A percentile compares a stretch with the other conserved stretches of the same genome.
Evolutionary conservation across 2,113 vertebrate genomes (phyloP).

Genomic region (Rhabdomys dilectus): DNA sequence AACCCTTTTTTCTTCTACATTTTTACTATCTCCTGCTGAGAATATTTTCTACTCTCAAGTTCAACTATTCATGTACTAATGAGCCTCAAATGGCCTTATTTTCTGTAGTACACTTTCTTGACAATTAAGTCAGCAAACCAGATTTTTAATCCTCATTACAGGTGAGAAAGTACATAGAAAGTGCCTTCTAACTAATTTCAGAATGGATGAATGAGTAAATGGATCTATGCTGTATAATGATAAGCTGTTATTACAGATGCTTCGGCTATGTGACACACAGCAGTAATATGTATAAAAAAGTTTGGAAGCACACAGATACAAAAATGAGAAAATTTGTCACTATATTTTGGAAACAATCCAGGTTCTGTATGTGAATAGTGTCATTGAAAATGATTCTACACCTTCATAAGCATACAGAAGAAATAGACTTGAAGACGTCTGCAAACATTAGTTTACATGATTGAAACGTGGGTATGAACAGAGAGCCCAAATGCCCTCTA

Average conservation of each 20-base stretch:
- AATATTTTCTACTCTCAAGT: conserved; percentile 15
- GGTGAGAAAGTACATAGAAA: not conserved
- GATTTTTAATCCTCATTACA: conserved; percentile 38
- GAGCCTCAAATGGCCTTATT: not conserved
- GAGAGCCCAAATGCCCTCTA: not conserved
- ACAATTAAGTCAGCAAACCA: conserved; percentile 38
- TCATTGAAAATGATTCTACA: conserved; percentile 43
- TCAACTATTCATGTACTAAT: not conserved
- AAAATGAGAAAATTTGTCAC: conserved; percentile 18
- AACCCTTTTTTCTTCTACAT: not conserved
- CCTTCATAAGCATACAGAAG: not conserved
- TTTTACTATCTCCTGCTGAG: not conserved
- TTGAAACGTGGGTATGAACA: not conserved
- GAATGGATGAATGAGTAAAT: conserved; percentile 49
- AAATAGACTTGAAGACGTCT: not conserved
- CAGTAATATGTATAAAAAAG: not conserved
- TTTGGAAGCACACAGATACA: not conserved
- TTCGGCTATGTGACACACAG: not conserved
- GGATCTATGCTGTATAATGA: not conserved
- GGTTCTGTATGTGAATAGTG: not conserved
- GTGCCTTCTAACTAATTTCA: conserved; percentile 9
- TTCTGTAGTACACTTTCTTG: conserved; percentile 16
- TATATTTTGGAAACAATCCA: conserved; percentile 36
- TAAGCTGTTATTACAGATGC: not conserved
- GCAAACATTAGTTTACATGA: not conserved